Evolutionary conservation across 2,888 invertebrate species (phyloP).

Genomic region (Nysson spinosus): DNA sequence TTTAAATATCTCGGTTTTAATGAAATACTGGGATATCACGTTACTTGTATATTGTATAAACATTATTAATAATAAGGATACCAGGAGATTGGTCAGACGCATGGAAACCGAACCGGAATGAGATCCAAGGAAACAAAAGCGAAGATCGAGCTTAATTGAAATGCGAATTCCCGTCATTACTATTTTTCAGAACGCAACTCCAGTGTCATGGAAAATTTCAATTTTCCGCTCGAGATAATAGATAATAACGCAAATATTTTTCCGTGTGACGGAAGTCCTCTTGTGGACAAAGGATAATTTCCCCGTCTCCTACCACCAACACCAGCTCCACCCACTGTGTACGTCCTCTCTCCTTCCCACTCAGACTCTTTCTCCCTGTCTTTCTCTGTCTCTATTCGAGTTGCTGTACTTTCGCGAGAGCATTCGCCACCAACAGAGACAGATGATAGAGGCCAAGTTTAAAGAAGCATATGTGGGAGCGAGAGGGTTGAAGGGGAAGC

Average conservation of each 20-base stretch:
- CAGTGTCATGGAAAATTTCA: constrained; percentile 54
- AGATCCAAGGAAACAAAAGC: constrained; percentile 8
- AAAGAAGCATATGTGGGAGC: background rate
- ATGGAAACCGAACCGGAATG: constrained; percentile 20
- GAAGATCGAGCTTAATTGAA: constrained; percentile 39
- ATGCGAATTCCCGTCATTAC: constrained; percentile 50
- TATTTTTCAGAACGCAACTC: constrained; percentile 33
- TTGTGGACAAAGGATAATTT: constrained; percentile 54
- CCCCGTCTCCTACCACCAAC: background rate
- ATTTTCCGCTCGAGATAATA: constrained; percentile 59
- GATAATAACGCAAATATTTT: constrained; percentile 62
- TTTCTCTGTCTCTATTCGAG: constrained; percentile 19
- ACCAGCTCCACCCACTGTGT: background rate
- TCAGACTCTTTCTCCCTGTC: constrained; percentile 1
- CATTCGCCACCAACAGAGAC: constrained; percentile 16
- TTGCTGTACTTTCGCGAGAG: constrained; percentile 19
- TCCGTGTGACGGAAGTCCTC: constrained; percentile 54
- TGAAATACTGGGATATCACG: no score
- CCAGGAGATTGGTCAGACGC: no score
- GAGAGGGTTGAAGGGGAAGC: background rate
- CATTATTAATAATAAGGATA: no score
- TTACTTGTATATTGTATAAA: no score
- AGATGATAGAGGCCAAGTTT: background rate
- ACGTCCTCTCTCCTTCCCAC: background rate
- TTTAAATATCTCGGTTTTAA: no score